These are phyloP conservation scores for Glyphotaelius pellucidus DNA, from an alignment of 2,888 invertebrate genomes.

Conservation along the genomic window DNA sequence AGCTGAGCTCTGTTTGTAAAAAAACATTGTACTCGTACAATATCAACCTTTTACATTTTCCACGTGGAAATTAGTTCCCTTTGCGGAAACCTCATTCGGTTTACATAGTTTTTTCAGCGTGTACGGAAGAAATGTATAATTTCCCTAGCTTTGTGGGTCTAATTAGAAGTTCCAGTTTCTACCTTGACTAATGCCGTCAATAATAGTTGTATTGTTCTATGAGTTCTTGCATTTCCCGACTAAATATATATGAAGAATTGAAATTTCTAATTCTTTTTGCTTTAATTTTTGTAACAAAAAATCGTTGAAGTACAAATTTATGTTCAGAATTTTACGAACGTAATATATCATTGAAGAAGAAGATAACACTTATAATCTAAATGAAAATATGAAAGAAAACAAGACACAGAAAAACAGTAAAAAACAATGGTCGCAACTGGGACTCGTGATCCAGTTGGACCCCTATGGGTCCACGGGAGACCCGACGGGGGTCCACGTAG, in stretches of 20 bases:
- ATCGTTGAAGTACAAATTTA: too few relatives aligned
- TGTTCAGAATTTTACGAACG: too few relatives aligned
- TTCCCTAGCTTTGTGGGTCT: neutral
- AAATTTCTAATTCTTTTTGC: too few relatives aligned
- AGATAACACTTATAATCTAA: too few relatives aligned
- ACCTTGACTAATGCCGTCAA: neutral
- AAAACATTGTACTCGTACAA: neutral
- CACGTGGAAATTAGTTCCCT: slow-evolving; percentile 9
- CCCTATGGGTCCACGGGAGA: too few relatives aligned
- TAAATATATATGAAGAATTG: neutral
- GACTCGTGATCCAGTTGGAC: too few relatives aligned
- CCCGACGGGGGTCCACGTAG: too few relatives aligned
- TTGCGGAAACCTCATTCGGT: neutral
- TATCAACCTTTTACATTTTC: neutral
- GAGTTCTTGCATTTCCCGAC: neutral
- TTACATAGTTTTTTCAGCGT: neutral
- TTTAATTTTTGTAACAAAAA: too few relatives aligned
- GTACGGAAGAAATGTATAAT: neutral
- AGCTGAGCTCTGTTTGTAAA: neutral
- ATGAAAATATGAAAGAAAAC: too few relatives aligned
- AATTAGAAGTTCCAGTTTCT: neutral
- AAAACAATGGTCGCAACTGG: too few relatives aligned
- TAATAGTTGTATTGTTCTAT: neutral
- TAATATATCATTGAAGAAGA: too few relatives aligned
- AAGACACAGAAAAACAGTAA: too few relatives aligned